Evolutionary conservation across 2,888 invertebrate species (phyloP), one percentile per base, ranked within the genome.

Genomic region (Spodoptera littoralis): DNA sequence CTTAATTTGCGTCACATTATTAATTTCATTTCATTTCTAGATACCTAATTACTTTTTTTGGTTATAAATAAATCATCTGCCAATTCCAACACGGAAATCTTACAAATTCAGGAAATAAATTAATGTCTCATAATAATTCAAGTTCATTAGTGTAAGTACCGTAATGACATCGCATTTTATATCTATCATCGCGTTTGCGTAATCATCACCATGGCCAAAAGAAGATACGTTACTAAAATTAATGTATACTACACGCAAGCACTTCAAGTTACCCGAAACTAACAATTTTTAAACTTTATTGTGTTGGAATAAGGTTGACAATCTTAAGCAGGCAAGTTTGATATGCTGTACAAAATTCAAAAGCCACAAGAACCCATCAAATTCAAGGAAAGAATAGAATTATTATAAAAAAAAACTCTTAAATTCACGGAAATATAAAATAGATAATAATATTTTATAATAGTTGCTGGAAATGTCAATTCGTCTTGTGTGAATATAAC

Each of bases 391-490:
- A 72, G 54, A 8, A 51, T 49, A 4, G n/a, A n/a, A 11, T 22
- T 57, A 62, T 45, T 56, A 4, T 51, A 60, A 43, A 54, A 41
- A 44, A 49, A 67, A 66, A 68, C 50, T 52, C 54, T 48, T 47
- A 49, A 60, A 65, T 51, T 53, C 60, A 60, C 41, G n/a, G 44
- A 42, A 50, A 75, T 44, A 36, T 8, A 8, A 27, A 27, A 36
- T 36, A 8, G 5, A 13, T 50, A 65, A 74, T 63, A 41, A 46
- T 18, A 18, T n/a, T 47, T 60, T 53, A 62, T 49, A 43, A 60
- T 53, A 71, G 3, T 47, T 67, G 65, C 48, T 74, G 57, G 53
- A 65, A 76, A 73, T 76, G 64, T 55, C 58, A 59, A 76, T 71
- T 27, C 0, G n/a, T 75, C 47, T 56, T 22, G 24, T 42, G 50